Percentiles rank a stretch among this genome's conserved stretches.
These are phyloP conservation scores for Sinocyclocheilus anophthalmus DNA, from an alignment of 2,113 vertebrate genomes.

Conservation along the genomic window DNA sequence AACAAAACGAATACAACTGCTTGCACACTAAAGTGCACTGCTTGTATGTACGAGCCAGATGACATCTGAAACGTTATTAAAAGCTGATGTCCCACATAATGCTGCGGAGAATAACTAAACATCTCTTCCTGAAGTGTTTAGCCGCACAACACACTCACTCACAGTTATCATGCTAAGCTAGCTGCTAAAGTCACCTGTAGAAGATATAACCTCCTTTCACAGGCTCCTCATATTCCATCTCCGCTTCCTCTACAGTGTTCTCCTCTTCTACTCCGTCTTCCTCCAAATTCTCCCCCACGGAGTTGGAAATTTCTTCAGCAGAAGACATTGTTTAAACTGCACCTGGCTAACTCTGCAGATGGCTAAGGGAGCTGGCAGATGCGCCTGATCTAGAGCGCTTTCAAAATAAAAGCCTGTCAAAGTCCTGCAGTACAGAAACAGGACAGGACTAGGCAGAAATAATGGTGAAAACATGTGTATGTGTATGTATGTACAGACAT, in stretches of 20 bases:
- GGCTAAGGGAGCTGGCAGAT: background rate
- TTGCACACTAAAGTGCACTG: background rate
- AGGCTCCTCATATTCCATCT: slow-evolving; percentile 57
- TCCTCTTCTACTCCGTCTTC: slow-evolving; percentile 57
- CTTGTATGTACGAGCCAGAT: background rate
- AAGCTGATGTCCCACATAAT: background rate
- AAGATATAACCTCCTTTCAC: slow-evolving; percentile 70
- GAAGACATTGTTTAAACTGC: slow-evolving; percentile 30
- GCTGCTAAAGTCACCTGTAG: slow-evolving; percentile 72
- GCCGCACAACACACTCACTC: background rate
- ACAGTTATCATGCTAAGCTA: slow-evolving; percentile 20
- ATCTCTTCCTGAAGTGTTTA: background rate
- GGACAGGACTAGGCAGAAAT: too few relatives aligned
- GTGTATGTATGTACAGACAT: too few relatives aligned
- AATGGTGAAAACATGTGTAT: too few relatives aligned
- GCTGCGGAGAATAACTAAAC: background rate
- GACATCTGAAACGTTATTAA: background rate
- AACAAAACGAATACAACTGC: background rate
- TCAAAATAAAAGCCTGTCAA: slow-evolving; percentile 26
- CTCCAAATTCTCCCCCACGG: background rate
- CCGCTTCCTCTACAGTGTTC: slow-evolving; percentile 45
- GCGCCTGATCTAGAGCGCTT: background rate
- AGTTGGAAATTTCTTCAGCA: slow-evolving; percentile 47
- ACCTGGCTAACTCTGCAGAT: background rate
- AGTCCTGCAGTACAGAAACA: background rate